Evolutionary conservation across 2,888 invertebrate species (phyloP), one percentile per base, ranked within the genome.

Genomic region (Xanthia togata): DNA sequence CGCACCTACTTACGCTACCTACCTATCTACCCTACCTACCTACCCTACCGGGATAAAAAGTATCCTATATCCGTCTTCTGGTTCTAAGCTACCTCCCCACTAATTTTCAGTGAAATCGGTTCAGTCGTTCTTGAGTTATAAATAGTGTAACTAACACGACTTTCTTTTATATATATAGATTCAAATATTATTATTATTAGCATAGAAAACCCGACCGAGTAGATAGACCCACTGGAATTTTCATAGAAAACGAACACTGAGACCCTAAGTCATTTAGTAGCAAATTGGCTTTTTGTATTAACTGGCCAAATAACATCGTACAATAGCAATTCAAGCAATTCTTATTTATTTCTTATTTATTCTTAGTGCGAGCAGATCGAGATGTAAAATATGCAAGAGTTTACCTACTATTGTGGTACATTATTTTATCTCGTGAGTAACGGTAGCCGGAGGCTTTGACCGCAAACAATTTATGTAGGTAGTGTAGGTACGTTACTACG

Each of bases 391-490:
- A 82, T 82, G 44, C 59, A 76, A 57, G 20, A 26, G 1, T 62
- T 47, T 57, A 57, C 20, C 44, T 31, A 23, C 23, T 23, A 50
- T 35, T 38, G 14, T 41, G 57, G 50, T 23, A 59, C 35, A 57
- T 76, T 64, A 69, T 64, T 79, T 69, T 82, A 59, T 82, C 69
- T 76, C 23, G 41, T 50, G n/a, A 68, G 35, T 57, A 31, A 69
- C n/a, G 38, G 41, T 38, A 35, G n/a, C 77, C 12, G 26, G 44
- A n/a, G 78, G 53, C 11, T 77, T 82, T 69, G 59, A 23, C 53
- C 65, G 47, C 35, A 8, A 53, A 53, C 17, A 31, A 26, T 67
- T 26, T 44, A 81, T 68, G 23, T 60, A 41, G 12, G 23, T 60
- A 23, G 74, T 68, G 23, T 60, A 41, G 8, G 23, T 59, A n/a